These are phyloP conservation scores for Ceratina australensis DNA, from an alignment of 1,140 invertebrate species.

Conservation along the genomic window DNA sequence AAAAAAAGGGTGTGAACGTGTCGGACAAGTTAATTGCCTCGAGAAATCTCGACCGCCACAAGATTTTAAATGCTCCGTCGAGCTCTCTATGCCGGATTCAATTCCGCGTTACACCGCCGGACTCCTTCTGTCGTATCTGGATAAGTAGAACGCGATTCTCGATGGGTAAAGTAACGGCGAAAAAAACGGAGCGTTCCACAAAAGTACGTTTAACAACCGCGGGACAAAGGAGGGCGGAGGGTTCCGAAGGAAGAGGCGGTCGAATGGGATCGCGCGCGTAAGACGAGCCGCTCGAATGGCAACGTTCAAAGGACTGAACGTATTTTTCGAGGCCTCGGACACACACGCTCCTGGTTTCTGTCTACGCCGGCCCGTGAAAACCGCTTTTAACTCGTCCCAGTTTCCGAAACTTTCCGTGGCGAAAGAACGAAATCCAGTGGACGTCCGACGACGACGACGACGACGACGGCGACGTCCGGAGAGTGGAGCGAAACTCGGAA, in stretches of 20 bases:
- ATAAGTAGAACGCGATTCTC: too few species aligned
- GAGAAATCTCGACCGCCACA: too few species aligned
- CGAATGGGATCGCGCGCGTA: not conserved
- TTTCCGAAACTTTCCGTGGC: not conserved
- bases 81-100: too few species aligned
- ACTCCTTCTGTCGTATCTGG: too few species aligned
- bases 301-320: constrained; percentile 4
- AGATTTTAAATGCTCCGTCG: too few species aligned
- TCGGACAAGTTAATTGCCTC: not conserved
- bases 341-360: not conserved
- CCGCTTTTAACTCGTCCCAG: constrained; percentile 28
- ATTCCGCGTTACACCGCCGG: too few species aligned
- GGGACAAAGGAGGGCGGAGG: too few species aligned
- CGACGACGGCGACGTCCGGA: constrained; percentile 19
- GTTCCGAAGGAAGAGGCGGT: not conserved
- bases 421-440: constrained; percentile 44
- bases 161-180: not conserved
- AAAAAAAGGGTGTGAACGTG: not conserved
- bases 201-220: not conserved
- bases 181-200: not conserved
- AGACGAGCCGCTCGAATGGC: constrained; percentile 1
- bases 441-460: constrained; percentile 31
- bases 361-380: constrained; percentile 5
- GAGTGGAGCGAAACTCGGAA: constrained; percentile 34
- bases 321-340: constrained; percentile 12